Percentiles rank a stretch among this genome's conserved stretches.
These are phyloP conservation scores for Notothenia coriiceps DNA, from an alignment of 2,113 vertebrate genomes.

Conservation along the genomic window DNA sequence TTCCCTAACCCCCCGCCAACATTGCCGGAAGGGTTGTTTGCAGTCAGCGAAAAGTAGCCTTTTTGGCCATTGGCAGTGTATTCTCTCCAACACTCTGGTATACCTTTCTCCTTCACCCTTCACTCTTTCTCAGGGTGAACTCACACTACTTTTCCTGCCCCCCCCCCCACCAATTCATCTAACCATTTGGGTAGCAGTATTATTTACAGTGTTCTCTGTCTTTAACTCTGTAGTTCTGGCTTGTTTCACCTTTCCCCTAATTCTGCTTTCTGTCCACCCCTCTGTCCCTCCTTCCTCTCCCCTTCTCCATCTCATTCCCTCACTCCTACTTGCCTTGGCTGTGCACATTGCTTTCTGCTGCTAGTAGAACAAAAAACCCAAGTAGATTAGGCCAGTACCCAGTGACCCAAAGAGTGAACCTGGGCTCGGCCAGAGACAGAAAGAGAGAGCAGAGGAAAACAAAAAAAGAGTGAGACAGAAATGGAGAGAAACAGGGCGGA, in stretches of 20 bases:
- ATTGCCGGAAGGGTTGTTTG: constrained; percentile 38
- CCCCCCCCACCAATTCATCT: no score
- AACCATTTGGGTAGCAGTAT: no score
- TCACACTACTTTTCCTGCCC: no score
- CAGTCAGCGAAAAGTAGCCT: constrained; percentile 51
- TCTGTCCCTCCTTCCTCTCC: constrained; percentile 51
- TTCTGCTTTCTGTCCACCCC: constrained; percentile 56
- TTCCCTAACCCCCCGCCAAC: constrained; percentile 46
- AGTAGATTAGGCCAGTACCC: constrained; percentile 49
- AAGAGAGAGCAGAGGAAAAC: constrained; percentile 20
- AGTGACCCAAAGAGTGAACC: constrained; percentile 70
- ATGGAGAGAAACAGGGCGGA: constrained; percentile 67
- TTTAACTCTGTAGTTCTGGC: constrained; percentile 39
- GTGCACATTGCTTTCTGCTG: constrained; percentile 35
- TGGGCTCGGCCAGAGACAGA: constrained; percentile 41
- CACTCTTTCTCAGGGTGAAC: no score
- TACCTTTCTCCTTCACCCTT: constrained; percentile 31
- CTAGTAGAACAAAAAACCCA: constrained; percentile 7
- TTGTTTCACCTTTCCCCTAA: constrained; percentile 68
- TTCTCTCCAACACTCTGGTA: constrained; percentile 28
- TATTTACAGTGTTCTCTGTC: no score
- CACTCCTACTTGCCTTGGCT: constrained; percentile 14
- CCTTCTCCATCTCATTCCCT: constrained; percentile 43
- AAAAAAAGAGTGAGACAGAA: constrained; percentile 44
- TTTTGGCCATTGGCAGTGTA: constrained; percentile 23